phyloP scores from a whole-genome alignment of 2,797 vertebrate genomes.

The Poecilia picta region DNA sequence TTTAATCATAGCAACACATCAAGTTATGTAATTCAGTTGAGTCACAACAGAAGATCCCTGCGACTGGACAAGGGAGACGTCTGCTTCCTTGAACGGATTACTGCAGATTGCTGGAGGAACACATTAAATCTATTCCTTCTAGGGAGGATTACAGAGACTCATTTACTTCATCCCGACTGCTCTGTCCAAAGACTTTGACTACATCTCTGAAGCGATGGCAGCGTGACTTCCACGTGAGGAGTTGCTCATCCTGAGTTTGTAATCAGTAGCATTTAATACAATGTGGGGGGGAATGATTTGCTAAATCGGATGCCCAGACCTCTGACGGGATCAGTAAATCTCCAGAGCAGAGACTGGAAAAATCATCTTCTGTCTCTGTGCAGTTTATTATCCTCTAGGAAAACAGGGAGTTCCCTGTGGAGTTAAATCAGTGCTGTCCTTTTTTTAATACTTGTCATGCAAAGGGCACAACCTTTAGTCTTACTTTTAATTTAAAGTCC shows the following conservation, averaged over 20 bases:
- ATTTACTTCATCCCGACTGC: slow-evolving; percentile 58
- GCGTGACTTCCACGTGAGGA: slow-evolving; percentile 32
- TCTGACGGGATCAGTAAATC: slow-evolving; percentile 9
- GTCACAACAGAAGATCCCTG: slow-evolving; percentile 27
- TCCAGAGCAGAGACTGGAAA: slow-evolving; percentile 19
- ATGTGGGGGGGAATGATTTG: slow-evolving; percentile 14
- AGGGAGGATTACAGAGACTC: slow-evolving; percentile 66
- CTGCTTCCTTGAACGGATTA: slow-evolving; percentile 66
- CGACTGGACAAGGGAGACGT: slow-evolving; percentile 28
- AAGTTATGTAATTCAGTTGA: slow-evolving; percentile 41
- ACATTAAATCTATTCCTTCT: slow-evolving; percentile 60
- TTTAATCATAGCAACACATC: slow-evolving; percentile 1
- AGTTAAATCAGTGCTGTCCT: slow-evolving; percentile 11
- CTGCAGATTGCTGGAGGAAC: slow-evolving; percentile 52
- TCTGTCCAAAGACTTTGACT: slow-evolving; percentile 47
- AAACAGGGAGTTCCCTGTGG: slow-evolving; percentile 17
- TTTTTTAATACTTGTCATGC: slow-evolving; percentile 25
- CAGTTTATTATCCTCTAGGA: slow-evolving; percentile 11
- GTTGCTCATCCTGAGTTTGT: slow-evolving; percentile 12
- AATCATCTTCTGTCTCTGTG: slow-evolving; percentile 21
- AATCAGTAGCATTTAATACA: slow-evolving; percentile 7
- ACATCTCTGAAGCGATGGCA: slow-evolving; percentile 45
- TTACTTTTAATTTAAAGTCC: slow-evolving; percentile 8
- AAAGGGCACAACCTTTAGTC: slow-evolving; percentile 3
- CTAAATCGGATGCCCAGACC: neutral